phyloP scores from a whole-genome alignment of 2,797 vertebrate species.

The Nyctalus aviator region DNA sequence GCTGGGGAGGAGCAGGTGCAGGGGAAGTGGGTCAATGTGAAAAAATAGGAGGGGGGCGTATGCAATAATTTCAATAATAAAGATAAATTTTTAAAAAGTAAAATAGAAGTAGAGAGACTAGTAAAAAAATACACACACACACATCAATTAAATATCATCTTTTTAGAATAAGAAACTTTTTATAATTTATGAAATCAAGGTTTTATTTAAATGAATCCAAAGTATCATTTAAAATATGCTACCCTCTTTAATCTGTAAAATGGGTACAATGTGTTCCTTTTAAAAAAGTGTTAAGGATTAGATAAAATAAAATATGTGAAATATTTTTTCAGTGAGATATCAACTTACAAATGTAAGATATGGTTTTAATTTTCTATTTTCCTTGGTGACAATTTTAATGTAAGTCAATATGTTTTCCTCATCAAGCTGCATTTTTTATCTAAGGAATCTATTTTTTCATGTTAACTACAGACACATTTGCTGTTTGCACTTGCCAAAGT shows the following conservation, averaged over 20 bases:
- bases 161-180: neutral
- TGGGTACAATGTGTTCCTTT: neutral
- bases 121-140: too few species aligned
- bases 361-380: slow-evolving; percentile 39
- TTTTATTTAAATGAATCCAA: neutral
- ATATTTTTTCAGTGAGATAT: neutral
- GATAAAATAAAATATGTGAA: neutral
- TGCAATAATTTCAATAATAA: too few species aligned
- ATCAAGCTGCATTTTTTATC: neutral
- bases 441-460: neutral
- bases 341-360: neutral
- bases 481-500: neutral
- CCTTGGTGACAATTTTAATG: neutral
- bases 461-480: neutral
- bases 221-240: neutral
- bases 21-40: too few species aligned
- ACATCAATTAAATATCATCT: neutral
- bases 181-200: neutral
- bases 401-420: neutral
- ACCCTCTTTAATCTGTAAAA: neutral
- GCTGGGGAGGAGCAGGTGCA: too few species aligned
- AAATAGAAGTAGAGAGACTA: too few species aligned
- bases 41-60: too few species aligned
- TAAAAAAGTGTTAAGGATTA: neutral
- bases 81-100: too few species aligned